A percentile compares a stretch with the other conserved stretches of the same genome.
Conservation (phyloP, 2,113 vertebrate genomes). For the Vombatus ursinus region DNA sequence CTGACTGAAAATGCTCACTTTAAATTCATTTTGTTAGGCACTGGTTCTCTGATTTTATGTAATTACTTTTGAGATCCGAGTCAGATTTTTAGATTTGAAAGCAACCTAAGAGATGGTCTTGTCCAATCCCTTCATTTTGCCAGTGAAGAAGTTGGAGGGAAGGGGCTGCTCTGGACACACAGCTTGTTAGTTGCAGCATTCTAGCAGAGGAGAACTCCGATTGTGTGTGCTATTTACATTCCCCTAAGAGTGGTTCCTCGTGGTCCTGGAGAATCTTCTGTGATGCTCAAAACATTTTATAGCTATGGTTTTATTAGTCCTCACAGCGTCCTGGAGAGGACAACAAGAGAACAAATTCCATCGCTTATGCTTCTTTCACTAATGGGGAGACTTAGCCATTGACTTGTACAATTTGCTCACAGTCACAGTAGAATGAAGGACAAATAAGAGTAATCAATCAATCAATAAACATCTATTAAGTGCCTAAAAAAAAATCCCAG, state of each 20-base stretch:
- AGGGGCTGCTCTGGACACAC: constrained; percentile 16
- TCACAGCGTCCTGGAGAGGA: not conserved
- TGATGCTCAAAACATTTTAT: not conserved
- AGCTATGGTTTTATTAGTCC: constrained; percentile 29
- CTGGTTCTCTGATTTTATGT: constrained; percentile 82
- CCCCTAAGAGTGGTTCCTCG: constrained; percentile 2
- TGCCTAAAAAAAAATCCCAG: not conserved
- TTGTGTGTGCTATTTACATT: not conserved
- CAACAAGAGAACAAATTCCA: not conserved
- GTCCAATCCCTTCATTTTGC: not conserved
- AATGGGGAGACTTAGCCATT: not conserved
- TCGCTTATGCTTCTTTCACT: not conserved
- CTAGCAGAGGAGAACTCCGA: not conserved
- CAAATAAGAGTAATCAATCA: not conserved
- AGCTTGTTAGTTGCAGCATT: not conserved
- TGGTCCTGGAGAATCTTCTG: constrained; percentile 28
- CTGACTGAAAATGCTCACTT: constrained; percentile 86
- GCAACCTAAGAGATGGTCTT: not conserved
- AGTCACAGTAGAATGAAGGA: not conserved
- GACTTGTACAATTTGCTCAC: not conserved
- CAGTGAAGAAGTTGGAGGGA: constrained; percentile 22
- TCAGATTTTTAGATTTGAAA: constrained; percentile 32
- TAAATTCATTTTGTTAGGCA: constrained; percentile 83
- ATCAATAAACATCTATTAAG: not conserved
- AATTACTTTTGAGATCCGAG: constrained; percentile 63